Evolutionary conservation across 2,888 invertebrate genomes (phyloP), one percentile per base, ranked within the genome.

Genomic region (Eueremaeus valkanovi): DNA sequence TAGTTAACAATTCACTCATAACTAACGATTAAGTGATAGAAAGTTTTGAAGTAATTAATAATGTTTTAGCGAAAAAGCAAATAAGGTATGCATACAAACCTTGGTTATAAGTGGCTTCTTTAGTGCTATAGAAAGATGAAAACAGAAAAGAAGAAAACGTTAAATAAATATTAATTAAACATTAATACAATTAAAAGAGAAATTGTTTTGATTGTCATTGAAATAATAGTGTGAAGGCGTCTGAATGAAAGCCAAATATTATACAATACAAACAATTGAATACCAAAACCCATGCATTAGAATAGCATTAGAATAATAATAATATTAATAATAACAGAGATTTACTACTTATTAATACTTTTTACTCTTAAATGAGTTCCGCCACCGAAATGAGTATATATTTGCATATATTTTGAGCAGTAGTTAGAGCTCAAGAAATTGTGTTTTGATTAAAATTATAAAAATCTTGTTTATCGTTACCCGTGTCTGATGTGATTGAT

Each of bases 41-140:
- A 36, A 11, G 18, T 16, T 16, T 16, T 6, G 21, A 55, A 55
- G 21, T 24, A 55, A 55, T 16, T 21, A 24, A n/a, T 49, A 49
- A 49, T 49, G 18, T 49, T n/a, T n/a, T 49, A 21, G 21, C 21
- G 18, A 42, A 70, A 70, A 70, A 27, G 42, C 33, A 27, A n/a
- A 75, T 42, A 55, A 75, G 40, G 29, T 51, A 21, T 55, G 21
- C 73, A 36, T 33, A 78, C 79, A 78, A 77, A 83, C 82, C 81
- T 81, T 90, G 89, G 84, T 92, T 92, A 87, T 90, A 92, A 81
- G 89, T 88, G 81, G 92, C 90, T 80, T 92, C 92, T 84, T 90
- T 90, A 40, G 91, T 90, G 83, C 93, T 93, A 85, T 70, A 86
- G 85, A 76, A 76, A 78, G 78, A 73, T 55, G 42, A 70, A 40